These are phyloP conservation scores for Mus minutoides DNA, from an alignment of 2,797 vertebrate genomes.

Conservation along the genomic window DNA sequence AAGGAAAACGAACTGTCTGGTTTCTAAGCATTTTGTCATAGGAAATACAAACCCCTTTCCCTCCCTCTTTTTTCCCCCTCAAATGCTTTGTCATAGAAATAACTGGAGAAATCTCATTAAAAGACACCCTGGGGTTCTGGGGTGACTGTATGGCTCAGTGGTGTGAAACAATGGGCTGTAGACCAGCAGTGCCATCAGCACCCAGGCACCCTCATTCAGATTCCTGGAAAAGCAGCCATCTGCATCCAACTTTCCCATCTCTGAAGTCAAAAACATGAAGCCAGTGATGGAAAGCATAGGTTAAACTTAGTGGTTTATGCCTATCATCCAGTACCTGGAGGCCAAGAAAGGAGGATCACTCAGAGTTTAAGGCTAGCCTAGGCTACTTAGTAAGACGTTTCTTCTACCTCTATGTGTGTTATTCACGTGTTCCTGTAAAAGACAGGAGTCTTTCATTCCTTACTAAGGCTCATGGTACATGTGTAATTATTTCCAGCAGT, in stretches of 20 bases:
- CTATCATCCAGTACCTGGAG: not conserved
- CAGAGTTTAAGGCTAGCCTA: not conserved
- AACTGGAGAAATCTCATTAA: conserved; percentile 13
- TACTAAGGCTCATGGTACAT: not conserved
- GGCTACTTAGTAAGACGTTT: not conserved
- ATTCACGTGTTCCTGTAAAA: not conserved
- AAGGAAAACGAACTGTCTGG: conserved; percentile 39
- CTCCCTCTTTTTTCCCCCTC: not conserved
- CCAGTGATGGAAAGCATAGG: not conserved
- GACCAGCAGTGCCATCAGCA: accelerated
- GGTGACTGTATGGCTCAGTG: accelerated
- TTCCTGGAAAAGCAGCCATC: accelerated
- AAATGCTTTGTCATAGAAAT: conserved; percentile 13
- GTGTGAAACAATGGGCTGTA: not conserved
- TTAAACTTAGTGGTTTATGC: not conserved
- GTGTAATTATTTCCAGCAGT: not conserved
- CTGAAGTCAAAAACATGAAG: not conserved
- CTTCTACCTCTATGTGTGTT: not conserved
- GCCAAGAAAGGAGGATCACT: not conserved
- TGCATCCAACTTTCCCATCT: not conserved
- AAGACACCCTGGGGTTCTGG: not conserved
- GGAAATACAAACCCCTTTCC: conserved; percentile 1
- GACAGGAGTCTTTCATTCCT: not conserved
- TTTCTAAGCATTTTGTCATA: conserved; percentile 50
- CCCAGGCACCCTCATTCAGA: accelerated